Base-by-base conservation (phyloP, 35 echinoderm and acorn worm species). In the Stichopus chloronotus region DNA sequence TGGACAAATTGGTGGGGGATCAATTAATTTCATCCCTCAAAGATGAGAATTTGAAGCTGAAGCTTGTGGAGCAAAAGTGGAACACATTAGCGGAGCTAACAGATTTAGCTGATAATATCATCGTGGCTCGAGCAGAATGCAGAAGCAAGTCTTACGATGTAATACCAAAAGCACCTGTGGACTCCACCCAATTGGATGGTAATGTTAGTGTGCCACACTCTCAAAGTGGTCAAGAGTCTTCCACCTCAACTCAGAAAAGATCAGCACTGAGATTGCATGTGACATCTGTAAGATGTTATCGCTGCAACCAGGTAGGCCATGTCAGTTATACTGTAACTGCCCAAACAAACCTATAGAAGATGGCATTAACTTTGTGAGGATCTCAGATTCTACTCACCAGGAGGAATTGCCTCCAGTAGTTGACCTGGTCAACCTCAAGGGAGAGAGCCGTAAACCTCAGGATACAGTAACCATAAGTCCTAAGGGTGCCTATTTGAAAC, bases 351-450 rank as follows among this genome's bases (percentile, higher is more conserved):
- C 78, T 4, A 4, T 14, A 80, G 78, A 80, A 80, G 78, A 80
- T 80, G 78, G n/a, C 30, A 80, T 80, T 3, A 80, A 80, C 78
- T 80, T 80, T 80, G 78, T 80, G 78, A 80, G 78, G 78, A 80
- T 80, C 30, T 80, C 78, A 80, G 78, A 10, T 80, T 7, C 24
- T 7, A 9, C 74, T 78, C 74, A 78, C 74, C 74, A 78, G 74
- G 74, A 78, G 74, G 74, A 78, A 78, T 78, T 78, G 74, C 74
- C 7, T 19, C 74, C 74, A 78, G 74, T 78, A 7, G n/a, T 78
- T 78, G 74, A 78, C 74, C 7, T 80, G 78, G 10, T 80, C 8
- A 80, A 80, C 9, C 78, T 80, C 78, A 80, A 80, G 22, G 78
- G 30, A 80, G 78, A 80, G 78, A 9, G 74, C 74, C 74, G 74